Base-by-base conservation (phyloP, 2,797 vertebrate species). In the Notolabrus celidotus region DNA sequence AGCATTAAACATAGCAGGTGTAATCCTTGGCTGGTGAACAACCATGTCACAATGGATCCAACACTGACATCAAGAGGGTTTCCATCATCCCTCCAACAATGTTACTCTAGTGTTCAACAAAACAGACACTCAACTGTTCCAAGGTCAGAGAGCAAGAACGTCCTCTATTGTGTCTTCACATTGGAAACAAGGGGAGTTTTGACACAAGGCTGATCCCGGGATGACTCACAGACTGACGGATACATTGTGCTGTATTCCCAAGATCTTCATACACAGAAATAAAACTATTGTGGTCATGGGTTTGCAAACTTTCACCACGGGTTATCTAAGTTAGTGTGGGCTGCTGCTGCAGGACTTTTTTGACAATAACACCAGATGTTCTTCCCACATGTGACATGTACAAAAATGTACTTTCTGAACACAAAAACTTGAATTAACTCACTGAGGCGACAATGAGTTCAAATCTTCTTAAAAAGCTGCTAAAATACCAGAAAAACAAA, bases 181-280 rank as follows among this genome's bases (percentile, higher is more conserved):
- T 19, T 83, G 71, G 70, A 89, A 92, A 94, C 92, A 94, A 93
- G 75, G 76, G 66, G 79, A 85, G 83, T 79, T 85, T 74, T 88
- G 83, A 91, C 79, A 67, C 42, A 17, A 77, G 68, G 69, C 79
- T 63, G 80, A 69, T 77, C 77, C 57, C 23, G 65, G 86, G 86
- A 84, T 91, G 92, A 93, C 86, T 93, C 92, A 93, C 38, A 59
- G 51, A 79, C 82, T 86, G 74, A 89, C 60, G 22, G 73, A 82
- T 82, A 81, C 78, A 85, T 90, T 90, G 90, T 86, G 77, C 81
- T 89, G 66, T 83, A 84, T 82, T 87, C 57, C 79, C 84, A 75
- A 84, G 51, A 73, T 75, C 64, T 66, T 64, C 75, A 65, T 63
- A 59, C 63, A 57, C 71, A 77, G 66, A 82, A 83, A 46, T 66